Evolutionary conservation across 2,797 vertebrate species (phyloP).

Genomic region (Megaceryle alcyon): DNA sequence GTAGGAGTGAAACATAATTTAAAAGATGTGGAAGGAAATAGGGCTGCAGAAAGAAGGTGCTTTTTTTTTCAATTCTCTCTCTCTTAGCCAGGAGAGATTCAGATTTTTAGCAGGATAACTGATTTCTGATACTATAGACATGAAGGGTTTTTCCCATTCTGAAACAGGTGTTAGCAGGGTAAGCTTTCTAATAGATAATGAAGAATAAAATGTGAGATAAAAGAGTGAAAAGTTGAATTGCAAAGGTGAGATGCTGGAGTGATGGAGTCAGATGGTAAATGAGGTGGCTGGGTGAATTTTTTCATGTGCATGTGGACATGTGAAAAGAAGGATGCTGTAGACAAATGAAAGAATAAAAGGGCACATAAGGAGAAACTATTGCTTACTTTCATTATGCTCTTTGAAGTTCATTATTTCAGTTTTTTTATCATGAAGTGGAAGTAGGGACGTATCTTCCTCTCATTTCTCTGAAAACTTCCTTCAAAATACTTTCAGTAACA

Average conservation of each 20-base stretch:
- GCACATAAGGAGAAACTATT: neutral
- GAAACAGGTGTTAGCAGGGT: neutral
- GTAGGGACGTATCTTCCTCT: neutral
- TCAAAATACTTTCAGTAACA: neutral
- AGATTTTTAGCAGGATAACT: neutral
- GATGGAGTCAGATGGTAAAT: neutral
- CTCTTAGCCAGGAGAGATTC: neutral
- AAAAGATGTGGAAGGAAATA: neutral
- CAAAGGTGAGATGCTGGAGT: neutral
- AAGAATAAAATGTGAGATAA: neutral
- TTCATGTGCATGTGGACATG: neutral
- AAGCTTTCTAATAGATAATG: neutral
- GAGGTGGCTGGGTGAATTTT: neutral
- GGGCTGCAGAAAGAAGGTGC: neutral
- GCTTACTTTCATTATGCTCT: neutral
- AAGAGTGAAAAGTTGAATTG: neutral
- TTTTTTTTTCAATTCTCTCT: neutral
- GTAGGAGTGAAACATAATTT: neutral
- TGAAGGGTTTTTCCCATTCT: neutral
- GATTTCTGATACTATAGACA: neutral
- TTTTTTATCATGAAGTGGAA: neutral
- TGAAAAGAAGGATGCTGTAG: neutral
- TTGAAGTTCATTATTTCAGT: neutral
- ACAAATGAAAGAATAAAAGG: neutral
- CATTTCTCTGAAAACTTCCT: neutral